Conservation (phyloP, 2,113 vertebrate species). For the Nettapus auritus region DNA sequence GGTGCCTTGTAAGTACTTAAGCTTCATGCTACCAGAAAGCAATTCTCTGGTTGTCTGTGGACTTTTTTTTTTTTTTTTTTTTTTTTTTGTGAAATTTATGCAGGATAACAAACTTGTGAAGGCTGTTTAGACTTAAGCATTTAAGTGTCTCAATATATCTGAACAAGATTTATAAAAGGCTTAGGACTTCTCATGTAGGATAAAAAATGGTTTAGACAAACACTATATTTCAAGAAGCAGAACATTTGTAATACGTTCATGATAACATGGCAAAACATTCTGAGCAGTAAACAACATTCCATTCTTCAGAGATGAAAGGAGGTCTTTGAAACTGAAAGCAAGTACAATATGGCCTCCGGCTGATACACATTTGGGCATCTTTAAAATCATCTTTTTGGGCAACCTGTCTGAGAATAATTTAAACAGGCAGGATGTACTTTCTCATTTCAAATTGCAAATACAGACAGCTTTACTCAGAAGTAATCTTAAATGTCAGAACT, state of each 20-base stretch:
- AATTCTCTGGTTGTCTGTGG: background rate
- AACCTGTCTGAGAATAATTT: constrained; percentile 65
- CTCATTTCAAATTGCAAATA: constrained; percentile 54
- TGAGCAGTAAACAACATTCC: constrained; percentile 72
- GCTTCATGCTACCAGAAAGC: background rate
- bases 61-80: background rate
- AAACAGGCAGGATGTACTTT: constrained; percentile 51
- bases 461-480: constrained; percentile 38
- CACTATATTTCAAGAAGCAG: constrained; percentile 57
- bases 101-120: background rate
- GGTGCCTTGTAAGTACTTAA: background rate
- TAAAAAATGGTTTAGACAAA: constrained; percentile 44
- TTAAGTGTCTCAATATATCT: constrained; percentile 7
- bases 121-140: constrained; percentile 7
- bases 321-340: constrained; percentile 66
- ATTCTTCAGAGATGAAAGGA: constrained; percentile 71
- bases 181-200: constrained; percentile 42
- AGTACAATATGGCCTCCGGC: constrained; percentile 59
- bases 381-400: constrained; percentile 66
- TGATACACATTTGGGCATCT: constrained; percentile 55
- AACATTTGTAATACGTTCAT: constrained; percentile 50
- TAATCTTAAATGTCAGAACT: constrained; percentile 29
- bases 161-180: constrained; percentile 32
- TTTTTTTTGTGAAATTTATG: background rate
- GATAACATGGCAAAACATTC: constrained; percentile 68